phyloP scores from a whole-genome alignment of 2,888 invertebrate species.

The Caenorhabditis sp. region DNA sequence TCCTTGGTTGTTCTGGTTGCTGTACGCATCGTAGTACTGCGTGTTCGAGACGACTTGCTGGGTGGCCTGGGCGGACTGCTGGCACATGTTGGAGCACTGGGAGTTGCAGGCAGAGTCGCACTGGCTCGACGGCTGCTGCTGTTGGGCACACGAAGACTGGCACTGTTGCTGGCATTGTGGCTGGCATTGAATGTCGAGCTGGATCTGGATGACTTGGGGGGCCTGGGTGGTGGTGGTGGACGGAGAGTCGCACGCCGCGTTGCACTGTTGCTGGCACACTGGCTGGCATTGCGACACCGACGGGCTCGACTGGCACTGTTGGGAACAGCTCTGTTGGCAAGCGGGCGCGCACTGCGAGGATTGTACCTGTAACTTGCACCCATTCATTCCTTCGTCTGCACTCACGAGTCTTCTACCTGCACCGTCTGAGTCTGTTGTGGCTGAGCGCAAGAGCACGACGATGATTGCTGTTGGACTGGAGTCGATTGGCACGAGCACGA shows the following conservation, averaged over 20 bases:
- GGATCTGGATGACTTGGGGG: conserved; percentile 51
- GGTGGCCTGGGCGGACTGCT: conserved; percentile 43
- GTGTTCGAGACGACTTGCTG: conserved; percentile 25
- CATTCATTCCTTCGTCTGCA: too few species aligned
- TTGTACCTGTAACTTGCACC: conserved; percentile 55
- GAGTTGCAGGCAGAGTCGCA: conserved; percentile 57
- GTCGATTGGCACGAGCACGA: conserved; percentile 64
- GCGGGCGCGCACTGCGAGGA: conserved; percentile 63
- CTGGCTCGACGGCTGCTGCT: conserved; percentile 60
- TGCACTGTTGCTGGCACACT: conserved; percentile 60
- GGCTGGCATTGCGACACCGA: conserved; percentile 57
- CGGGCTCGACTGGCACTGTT: conserved; percentile 49
- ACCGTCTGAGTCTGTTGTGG: conserved; percentile 56
- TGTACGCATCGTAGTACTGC: conserved; percentile 42
- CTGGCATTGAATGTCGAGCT: conserved; percentile 59
- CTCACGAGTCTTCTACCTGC: conserved; percentile 29
- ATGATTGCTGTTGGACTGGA: conserved; percentile 52
- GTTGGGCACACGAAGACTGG: conserved; percentile 59
- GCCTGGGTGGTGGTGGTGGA: conserved; percentile 54
- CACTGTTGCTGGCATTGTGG: conserved; percentile 66
- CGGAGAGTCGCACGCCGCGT: conserved; percentile 44
- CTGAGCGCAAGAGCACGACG: conserved; percentile 60
- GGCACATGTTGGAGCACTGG: conserved; percentile 56
- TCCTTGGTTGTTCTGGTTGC: conserved; percentile 35
- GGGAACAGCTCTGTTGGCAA: conserved; percentile 60